Percentiles rank a stretch among this genome's conserved stretches.
These are phyloP conservation scores for Sinocyclocheilus anshuiensis DNA, from an alignment of 2,113 vertebrate species.

Conservation along the genomic window DNA sequence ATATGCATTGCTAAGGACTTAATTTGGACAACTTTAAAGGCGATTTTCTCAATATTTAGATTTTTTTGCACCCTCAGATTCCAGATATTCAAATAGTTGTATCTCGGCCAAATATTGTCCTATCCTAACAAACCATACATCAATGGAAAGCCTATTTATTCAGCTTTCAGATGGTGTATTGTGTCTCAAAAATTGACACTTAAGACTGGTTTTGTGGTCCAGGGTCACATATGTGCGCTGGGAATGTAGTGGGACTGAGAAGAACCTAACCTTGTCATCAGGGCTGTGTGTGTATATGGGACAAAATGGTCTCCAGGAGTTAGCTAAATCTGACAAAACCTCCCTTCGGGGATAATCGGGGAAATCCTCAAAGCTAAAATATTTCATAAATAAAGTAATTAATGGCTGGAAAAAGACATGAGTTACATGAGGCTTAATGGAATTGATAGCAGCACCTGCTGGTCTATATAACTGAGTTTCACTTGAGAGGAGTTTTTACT, in stretches of 20 bases:
- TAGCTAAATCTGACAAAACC: background rate
- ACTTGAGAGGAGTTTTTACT: conserved; percentile 1
- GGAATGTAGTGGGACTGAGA: background rate
- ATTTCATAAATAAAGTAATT: background rate
- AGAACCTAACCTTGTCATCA: background rate
- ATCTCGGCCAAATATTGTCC: too few relatives aligned
- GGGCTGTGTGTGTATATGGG: background rate
- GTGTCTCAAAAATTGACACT: too few relatives aligned
- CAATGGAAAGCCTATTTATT: too few relatives aligned
- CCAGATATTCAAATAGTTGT: too few relatives aligned
- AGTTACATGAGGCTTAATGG: background rate
- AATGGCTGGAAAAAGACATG: background rate
- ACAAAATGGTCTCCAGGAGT: background rate
- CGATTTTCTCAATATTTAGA: too few relatives aligned
- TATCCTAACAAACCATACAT: too few relatives aligned
- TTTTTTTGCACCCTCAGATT: too few relatives aligned
- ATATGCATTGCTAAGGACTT: too few relatives aligned
- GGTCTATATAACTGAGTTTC: background rate
- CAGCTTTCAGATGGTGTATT: too few relatives aligned
- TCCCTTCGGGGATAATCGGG: background rate
- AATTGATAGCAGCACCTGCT: background rate
- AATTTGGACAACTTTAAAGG: too few relatives aligned
- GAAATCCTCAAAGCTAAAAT: background rate
- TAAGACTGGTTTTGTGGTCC: too few relatives aligned
- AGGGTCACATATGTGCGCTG: background rate